Percentiles rank a stretch among this genome's conserved stretches.
Conservation (phyloP, 2,888 invertebrate species). For the Andrena fulva region DNA sequence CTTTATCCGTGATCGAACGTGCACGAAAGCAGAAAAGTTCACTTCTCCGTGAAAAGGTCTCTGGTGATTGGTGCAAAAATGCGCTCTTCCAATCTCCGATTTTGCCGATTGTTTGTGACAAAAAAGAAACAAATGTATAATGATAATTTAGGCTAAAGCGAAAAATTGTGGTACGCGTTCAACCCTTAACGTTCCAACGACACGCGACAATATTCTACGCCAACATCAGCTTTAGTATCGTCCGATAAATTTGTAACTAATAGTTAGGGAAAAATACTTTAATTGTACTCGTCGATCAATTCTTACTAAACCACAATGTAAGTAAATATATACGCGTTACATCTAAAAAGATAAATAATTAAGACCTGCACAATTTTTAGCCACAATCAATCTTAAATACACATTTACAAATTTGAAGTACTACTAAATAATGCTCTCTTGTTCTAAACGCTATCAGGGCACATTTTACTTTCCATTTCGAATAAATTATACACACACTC, state of each 20-base stretch:
- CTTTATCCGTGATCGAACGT: conserved; percentile 34
- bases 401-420: conserved; percentile 26
- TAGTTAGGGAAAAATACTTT: neutral
- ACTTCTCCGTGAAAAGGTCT: conserved; percentile 7
- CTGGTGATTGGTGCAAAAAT: conserved; percentile 31
- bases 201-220: neutral
- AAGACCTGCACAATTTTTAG: neutral
- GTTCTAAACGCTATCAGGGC: neutral
- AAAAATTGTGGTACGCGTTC: conserved; percentile 50
- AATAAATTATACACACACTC: neutral
- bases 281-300: neutral
- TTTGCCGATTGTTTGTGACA: conserved; percentile 45
- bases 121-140: conserved; percentile 34
- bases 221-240: neutral
- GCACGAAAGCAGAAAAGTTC: conserved; percentile 39
- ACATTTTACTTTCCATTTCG: neutral
- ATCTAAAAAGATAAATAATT: conserved; percentile 14
- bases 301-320: neutral
- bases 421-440: conserved; percentile 16
- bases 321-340: neutral
- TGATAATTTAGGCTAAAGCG: conserved; percentile 68
- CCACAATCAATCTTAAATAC: conserved; percentile 5
- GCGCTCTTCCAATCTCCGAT: conserved; percentile 10
- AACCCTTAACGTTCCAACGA: conserved; percentile 57
- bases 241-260: neutral